A percentile compares a stretch with the other conserved stretches of the same genome.
Evolutionary conservation across 2,888 invertebrate species (phyloP).

Genomic region (Dicycla oo): DNA sequence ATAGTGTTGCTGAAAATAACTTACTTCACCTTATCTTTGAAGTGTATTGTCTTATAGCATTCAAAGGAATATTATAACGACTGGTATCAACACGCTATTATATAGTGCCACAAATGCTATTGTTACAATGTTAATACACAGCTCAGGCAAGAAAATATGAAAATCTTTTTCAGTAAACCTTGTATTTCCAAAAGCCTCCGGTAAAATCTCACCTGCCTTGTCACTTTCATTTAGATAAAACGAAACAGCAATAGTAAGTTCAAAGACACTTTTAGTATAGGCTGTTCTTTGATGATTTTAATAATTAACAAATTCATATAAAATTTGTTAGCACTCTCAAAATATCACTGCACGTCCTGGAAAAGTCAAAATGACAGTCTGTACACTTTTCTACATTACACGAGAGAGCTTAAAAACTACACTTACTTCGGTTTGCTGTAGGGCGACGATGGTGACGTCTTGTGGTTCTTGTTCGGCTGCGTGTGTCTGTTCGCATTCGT

Average conservation of each 20-base stretch:
- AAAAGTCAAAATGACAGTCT: slow-evolving; percentile 5
- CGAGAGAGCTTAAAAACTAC: slow-evolving; percentile 38
- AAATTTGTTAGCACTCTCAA: not conserved
- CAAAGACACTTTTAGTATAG: not conserved
- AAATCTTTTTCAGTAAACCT: not conserved
- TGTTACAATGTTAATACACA: slow-evolving; percentile 16
- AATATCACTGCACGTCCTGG: slow-evolving; percentile 13
- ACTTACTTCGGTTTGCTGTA: slow-evolving; percentile 90
- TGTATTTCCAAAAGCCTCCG: not conserved
- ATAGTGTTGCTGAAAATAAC: slow-evolving; percentile 49
- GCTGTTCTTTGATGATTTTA: not conserved
- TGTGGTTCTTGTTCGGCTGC: slow-evolving; percentile 89
- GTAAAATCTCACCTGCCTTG: not conserved
- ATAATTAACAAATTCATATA: not conserved
- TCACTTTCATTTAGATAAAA: slow-evolving; percentile 26
- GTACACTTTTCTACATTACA: slow-evolving; percentile 17
- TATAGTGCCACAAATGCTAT: slow-evolving; percentile 23
- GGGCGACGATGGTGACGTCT: slow-evolving; percentile 85
- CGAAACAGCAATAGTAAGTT: slow-evolving; percentile 21
- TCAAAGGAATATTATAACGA: slow-evolving; percentile 50
- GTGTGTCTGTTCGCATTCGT: slow-evolving; percentile 92
- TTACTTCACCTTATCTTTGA: slow-evolving; percentile 60
- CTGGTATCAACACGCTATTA: slow-evolving; percentile 47
- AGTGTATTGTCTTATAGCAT: slow-evolving; percentile 61
- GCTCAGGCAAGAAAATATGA: not conserved